These are phyloP conservation scores for Oopsacas minuta DNA, from an alignment of 37 sponge, comb jelly and placozoan species.

Conservation along the genomic window DNA sequence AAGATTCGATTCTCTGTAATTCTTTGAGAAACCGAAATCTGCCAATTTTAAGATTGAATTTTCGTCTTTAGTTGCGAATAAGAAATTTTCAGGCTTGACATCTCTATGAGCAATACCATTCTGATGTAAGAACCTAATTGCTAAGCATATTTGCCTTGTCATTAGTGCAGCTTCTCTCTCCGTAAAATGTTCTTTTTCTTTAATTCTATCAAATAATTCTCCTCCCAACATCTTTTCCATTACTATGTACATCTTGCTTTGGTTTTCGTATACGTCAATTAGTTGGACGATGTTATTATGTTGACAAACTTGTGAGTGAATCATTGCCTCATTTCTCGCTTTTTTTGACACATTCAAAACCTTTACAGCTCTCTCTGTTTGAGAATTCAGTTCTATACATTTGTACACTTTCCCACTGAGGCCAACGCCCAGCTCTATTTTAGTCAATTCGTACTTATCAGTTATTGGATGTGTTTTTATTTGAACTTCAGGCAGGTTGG, in stretches of 20 bases:
- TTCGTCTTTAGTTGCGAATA: constrained; percentile 12
- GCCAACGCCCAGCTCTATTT: background rate
- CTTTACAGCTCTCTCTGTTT: background rate
- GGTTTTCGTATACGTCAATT: background rate
- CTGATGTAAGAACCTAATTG: background rate
- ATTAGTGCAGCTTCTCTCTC: background rate
- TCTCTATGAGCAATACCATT: constrained; percentile 7
- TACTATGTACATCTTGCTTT: background rate
- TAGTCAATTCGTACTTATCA: background rate
- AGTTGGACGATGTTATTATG: background rate
- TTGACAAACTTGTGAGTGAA: constrained; percentile 4
- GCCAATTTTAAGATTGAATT: constrained; percentile 8
- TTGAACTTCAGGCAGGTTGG: background rate
- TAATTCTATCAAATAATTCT: background rate
- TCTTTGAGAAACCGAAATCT: constrained; percentile 11
- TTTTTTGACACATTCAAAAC: background rate
- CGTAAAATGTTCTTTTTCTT: background rate
- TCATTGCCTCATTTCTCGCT: background rate
- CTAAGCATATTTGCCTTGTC: background rate
- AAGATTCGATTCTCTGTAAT: background rate
- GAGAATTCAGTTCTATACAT: background rate
- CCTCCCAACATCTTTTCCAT: background rate
- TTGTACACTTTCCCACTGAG: constrained; percentile 14
- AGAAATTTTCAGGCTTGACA: background rate
- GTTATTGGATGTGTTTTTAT: background rate